Evolutionary conservation across 2,888 invertebrate genomes (phyloP).

Genomic region (Tortrix viridana): DNA sequence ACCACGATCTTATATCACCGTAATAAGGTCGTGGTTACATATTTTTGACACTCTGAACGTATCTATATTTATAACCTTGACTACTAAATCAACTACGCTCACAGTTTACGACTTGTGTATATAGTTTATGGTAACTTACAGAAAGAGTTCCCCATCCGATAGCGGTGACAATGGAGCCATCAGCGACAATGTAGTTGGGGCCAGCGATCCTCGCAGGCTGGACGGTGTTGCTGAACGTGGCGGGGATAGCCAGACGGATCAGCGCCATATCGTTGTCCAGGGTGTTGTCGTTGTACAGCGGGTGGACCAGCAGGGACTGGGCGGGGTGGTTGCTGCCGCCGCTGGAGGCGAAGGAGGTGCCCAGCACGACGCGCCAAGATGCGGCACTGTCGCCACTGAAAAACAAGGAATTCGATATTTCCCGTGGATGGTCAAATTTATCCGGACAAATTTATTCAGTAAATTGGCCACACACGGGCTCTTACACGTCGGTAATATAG

Average conservation of each 20-base stretch:
- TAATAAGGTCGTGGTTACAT: no score
- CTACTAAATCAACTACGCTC: no score
- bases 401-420: not conserved
- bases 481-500: no score
- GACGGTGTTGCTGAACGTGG: slow-evolving; percentile 39
- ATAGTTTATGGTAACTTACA: no score
- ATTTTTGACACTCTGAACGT: no score
- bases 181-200: slow-evolving; percentile 45
- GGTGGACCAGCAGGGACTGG: slow-evolving; percentile 39
- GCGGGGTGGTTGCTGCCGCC: slow-evolving; percentile 44
- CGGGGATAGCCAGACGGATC: slow-evolving; percentile 41
- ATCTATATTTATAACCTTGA: no score
- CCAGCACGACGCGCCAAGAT: slow-evolving; percentile 56
- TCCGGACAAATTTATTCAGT: no score
- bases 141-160: slow-evolving; percentile 58
- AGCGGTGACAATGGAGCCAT: slow-evolving; percentile 44
- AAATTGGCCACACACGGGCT: no score
- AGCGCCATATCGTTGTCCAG: slow-evolving; percentile 48
- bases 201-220: slow-evolving; percentile 51
- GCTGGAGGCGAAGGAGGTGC: slow-evolving; percentile 39
- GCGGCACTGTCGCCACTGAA: slow-evolving; percentile 49
- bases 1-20: no score
- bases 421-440: no score
- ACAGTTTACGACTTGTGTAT: no score
- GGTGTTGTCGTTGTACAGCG: slow-evolving; percentile 34